phyloP scores from a whole-genome alignment of 2,888 invertebrate genomes.

The Sphecodes monilicornis region DNA sequence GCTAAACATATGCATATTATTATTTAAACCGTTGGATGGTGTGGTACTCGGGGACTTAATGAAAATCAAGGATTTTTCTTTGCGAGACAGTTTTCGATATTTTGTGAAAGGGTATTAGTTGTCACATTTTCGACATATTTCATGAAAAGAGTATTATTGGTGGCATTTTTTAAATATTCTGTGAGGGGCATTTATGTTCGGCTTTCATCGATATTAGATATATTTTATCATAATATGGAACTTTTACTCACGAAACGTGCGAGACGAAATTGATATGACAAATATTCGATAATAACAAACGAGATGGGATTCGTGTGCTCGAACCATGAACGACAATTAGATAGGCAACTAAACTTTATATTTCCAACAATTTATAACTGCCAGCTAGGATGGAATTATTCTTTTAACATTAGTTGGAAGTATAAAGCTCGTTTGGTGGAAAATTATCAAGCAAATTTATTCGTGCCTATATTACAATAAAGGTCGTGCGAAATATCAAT shows the following conservation, averaged over 20 bases:
- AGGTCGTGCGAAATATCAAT: background rate
- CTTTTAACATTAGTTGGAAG: background rate
- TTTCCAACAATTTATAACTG: too few relatives aligned
- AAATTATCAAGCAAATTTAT: background rate
- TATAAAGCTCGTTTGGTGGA: background rate
- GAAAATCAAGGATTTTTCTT: too few relatives aligned
- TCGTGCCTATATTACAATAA: background rate
- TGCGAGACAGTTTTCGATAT: too few relatives aligned
- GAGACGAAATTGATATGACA: too few relatives aligned
- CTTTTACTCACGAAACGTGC: too few relatives aligned
- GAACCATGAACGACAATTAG: too few relatives aligned
- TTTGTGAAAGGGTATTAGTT: background rate
- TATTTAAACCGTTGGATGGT: background rate
- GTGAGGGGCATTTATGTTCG: background rate
- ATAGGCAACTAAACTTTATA: too few relatives aligned
- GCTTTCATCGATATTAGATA: too few relatives aligned
- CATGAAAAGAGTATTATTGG: background rate
- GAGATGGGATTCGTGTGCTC: too few relatives aligned
- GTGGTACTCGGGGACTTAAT: too few relatives aligned
- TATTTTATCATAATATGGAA: too few relatives aligned
- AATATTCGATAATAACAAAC: too few relatives aligned
- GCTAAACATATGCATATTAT: background rate
- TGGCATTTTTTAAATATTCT: background rate
- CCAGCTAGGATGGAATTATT: background rate
- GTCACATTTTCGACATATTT: background rate